Evolutionary conservation across 2,888 invertebrate genomes (phyloP).

Genomic region (Lasioglossum leucozonium): DNA sequence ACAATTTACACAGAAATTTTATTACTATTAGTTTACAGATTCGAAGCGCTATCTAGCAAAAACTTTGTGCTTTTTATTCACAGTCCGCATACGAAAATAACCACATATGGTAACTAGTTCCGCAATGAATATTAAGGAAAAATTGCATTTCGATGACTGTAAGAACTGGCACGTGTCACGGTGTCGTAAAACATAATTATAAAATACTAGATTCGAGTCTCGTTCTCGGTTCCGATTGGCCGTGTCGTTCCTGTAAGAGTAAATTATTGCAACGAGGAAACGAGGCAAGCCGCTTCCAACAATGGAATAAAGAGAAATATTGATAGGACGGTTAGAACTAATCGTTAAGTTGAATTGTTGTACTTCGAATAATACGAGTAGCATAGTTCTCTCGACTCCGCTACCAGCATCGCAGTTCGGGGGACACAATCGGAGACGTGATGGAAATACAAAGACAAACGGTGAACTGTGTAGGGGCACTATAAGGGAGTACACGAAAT

Average conservation of each 20-base stretch:
- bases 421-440: constrained; percentile 22
- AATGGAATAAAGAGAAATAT: not conserved
- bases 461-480: not conserved
- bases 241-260: not conserved
- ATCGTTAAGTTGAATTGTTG: not conserved
- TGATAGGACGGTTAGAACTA: not conserved
- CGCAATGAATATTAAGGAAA: not conserved
- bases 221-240: no score
- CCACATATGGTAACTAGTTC: not conserved
- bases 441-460: constrained; percentile 33
- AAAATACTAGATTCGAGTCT: not conserved
- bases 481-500: constrained; percentile 24
- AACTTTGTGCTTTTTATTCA: not conserved
- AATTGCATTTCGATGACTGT: not conserved
- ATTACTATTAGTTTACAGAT: no score
- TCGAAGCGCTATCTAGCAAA: not conserved
- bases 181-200: not conserved
- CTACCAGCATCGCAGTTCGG: constrained; percentile 5
- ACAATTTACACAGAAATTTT: no score
- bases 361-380: not conserved
- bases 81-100: not conserved
- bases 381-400: not conserved
- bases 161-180: not conserved
- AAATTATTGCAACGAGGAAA: not conserved
- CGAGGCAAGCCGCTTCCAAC: not conserved